These are phyloP conservation scores for Notothenia coriiceps DNA, from an alignment of 2,113 vertebrate species.

Conservation along the genomic window DNA sequence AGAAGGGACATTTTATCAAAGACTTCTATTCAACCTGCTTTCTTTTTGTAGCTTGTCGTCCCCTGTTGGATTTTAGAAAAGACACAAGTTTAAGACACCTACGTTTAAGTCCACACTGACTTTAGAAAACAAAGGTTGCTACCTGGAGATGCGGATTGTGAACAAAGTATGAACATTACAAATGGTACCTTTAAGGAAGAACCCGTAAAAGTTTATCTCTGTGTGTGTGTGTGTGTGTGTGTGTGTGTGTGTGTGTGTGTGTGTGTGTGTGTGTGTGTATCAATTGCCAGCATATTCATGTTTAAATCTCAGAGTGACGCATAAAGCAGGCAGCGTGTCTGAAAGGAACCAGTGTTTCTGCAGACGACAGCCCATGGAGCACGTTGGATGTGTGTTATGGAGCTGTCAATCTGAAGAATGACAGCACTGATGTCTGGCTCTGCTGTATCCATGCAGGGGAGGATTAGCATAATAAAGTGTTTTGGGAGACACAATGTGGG, in stretches of 20 bases:
- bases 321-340: constrained; percentile 39
- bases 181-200: background rate
- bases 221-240: background rate
- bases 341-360: constrained; percentile 52
- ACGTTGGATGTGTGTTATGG: constrained; percentile 16
- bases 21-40: too few relatives aligned
- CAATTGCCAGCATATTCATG: constrained; percentile 23
- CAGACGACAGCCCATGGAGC: constrained; percentile 52
- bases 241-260: background rate
- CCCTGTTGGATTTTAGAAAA: too few relatives aligned
- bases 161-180: background rate
- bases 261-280: background rate
- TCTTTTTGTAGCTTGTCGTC: too few relatives aligned
- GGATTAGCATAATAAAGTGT: constrained; percentile 64
- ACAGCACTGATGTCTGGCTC: constrained; percentile 55
- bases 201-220: background rate
- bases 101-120: too few relatives aligned
- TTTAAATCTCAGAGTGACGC: constrained; percentile 36
- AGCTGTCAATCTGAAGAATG: constrained; percentile 59
- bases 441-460: constrained; percentile 45
- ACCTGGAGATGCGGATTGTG: background rate
- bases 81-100: too few relatives aligned
- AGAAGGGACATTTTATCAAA: too few relatives aligned
- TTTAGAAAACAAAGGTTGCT: too few relatives aligned
- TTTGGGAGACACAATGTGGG: constrained; percentile 58